Evolutionary conservation across 2,888 invertebrate species (phyloP).

Genomic region (Ethmia dodecea): DNA sequence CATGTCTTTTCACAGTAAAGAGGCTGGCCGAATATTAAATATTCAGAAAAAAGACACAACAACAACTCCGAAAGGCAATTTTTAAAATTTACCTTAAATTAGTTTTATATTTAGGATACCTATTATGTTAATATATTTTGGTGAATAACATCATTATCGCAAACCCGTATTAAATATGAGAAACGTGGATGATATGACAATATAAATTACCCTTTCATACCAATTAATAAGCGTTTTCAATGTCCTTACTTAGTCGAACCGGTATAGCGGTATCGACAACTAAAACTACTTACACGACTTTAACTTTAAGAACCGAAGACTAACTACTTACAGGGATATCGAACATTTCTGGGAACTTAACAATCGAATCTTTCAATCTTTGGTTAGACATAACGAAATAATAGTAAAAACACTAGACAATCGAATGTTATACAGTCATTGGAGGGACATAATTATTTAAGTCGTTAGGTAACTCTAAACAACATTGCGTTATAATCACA

Average conservation of each 20-base stretch:
- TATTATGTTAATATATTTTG: conserved; percentile 73
- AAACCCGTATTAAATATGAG: conserved; percentile 78
- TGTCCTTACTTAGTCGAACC: conserved; percentile 73
- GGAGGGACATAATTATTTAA: conserved; percentile 72
- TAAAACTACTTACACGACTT: conserved; percentile 70
- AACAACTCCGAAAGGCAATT: conserved; percentile 71
- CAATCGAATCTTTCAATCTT: conserved; percentile 59
- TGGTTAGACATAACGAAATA: conserved; percentile 73
- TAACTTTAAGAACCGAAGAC: conserved; percentile 68
- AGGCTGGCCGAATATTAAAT: conserved; percentile 64
- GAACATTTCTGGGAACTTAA: conserved; percentile 58
- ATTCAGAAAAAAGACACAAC: conserved; percentile 69
- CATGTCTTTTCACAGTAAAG: conserved; percentile 43
- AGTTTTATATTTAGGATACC: conserved; percentile 69
- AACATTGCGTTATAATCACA: conserved; percentile 72
- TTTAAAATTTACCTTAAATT: conserved; percentile 72
- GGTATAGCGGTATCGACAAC: conserved; percentile 60
- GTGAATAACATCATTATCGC: conserved; percentile 77
- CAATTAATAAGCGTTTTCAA: conserved; percentile 79
- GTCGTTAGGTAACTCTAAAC: conserved; percentile 72
- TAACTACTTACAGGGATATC: conserved; percentile 71
- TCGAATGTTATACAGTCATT: conserved; percentile 70
- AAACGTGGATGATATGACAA: conserved; percentile 78
- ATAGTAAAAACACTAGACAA: conserved; percentile 68
- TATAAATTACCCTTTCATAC: conserved; percentile 79